These are phyloP conservation scores for Eilema depressum DNA, from an alignment of 2,888 invertebrate genomes.

Conservation along the genomic window DNA sequence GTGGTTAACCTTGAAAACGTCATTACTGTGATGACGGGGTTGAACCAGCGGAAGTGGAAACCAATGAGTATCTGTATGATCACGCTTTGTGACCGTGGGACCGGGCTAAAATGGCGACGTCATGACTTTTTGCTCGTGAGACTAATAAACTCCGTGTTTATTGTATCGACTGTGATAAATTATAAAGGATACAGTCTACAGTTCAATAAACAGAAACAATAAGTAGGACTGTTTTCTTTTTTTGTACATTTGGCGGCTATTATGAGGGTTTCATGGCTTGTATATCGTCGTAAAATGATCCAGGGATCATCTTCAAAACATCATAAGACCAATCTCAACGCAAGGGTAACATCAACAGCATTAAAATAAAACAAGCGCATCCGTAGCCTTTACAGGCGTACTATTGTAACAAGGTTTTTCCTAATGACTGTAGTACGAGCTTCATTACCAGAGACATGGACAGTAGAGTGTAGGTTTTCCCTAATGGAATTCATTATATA, in stretches of 20 bases:
- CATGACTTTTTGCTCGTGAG: constrained; percentile 16
- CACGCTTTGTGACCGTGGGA: constrained; percentile 48
- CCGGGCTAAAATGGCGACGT: constrained; percentile 18
- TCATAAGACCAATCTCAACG: not conserved
- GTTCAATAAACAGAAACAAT: constrained; percentile 6
- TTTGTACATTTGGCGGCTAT: not conserved
- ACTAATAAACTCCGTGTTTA: constrained; percentile 6
- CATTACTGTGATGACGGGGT: constrained; percentile 69
- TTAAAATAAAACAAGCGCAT: not conserved
- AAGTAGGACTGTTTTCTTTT: not conserved
- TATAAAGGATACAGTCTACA: constrained; percentile 4
- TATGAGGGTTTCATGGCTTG: not conserved
- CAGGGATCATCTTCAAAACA: not conserved
- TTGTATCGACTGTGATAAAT: constrained; percentile 5
- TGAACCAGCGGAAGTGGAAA: constrained; percentile 70
- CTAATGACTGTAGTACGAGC: not conserved
- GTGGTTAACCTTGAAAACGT: constrained; percentile 58
- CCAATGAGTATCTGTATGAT: constrained; percentile 45
- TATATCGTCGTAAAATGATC: no score
- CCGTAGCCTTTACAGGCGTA: not conserved
- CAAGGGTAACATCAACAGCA: not conserved
- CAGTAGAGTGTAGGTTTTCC: not conserved
- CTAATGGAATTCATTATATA: not conserved
- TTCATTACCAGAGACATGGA: not conserved
- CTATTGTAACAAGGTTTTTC: not conserved